A percentile compares a stretch with the other conserved stretches of the same genome.
phyloP scores from a whole-genome alignment of 2,113 vertebrate genomes.

The Mobula birostris region DNA sequence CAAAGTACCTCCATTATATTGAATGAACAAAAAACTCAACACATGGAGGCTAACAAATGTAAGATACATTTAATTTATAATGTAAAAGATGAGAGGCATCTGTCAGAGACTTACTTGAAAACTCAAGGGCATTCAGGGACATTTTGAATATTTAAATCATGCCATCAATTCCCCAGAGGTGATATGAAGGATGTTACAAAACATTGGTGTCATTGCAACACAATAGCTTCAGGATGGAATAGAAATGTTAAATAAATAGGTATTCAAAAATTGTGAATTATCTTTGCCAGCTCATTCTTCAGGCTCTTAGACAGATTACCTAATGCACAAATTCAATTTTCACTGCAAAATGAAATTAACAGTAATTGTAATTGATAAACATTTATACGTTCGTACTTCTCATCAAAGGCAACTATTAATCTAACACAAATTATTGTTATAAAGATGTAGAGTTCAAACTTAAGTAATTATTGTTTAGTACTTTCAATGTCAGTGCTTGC shows the following conservation, averaged over 20 bases:
- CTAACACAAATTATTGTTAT: not conserved
- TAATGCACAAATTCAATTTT: not conserved
- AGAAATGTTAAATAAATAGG: not conserved
- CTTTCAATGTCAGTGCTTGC: not conserved
- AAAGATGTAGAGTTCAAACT: not conserved
- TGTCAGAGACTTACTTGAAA: not conserved
- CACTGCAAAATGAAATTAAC: not conserved
- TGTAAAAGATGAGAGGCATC: not conserved
- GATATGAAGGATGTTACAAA: too few species aligned
- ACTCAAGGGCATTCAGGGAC: not conserved
- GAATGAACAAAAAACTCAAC: not conserved
- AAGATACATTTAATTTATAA: not conserved
- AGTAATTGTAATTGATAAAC: not conserved
- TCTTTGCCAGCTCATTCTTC: not conserved
- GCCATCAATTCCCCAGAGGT: not conserved
- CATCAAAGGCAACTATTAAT: not conserved
- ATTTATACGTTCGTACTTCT: not conserved
- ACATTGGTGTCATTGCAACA: not conserved
- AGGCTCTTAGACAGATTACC: not conserved
- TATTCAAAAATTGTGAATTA: not conserved
- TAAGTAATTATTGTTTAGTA: not conserved
- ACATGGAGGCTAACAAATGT: not conserved
- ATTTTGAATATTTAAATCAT: conserved; percentile 2
- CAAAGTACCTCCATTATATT: not conserved
- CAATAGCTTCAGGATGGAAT: not conserved